Evolutionary conservation across 2,888 invertebrate genomes (phyloP).

Genomic region (Tinea semifulvella): DNA sequence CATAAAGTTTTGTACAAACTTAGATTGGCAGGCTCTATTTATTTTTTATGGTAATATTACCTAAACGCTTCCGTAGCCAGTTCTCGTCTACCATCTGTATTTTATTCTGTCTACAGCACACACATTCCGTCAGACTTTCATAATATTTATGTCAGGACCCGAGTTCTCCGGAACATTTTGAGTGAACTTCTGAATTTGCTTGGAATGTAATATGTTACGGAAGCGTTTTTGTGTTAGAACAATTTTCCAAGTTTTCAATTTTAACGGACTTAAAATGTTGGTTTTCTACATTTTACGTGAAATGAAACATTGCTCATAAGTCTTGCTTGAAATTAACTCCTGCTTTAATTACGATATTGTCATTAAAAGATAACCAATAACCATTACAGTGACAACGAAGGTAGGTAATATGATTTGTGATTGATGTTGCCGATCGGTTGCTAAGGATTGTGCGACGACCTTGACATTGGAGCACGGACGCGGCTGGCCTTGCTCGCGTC

Average conservation of each 20-base stretch:
- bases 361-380: too few relatives aligned
- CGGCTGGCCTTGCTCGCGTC: constrained; percentile 19
- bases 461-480: constrained; percentile 29
- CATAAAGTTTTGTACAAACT: constrained; percentile 10
- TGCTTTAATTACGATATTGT: too few relatives aligned
- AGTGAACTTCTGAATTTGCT: constrained; percentile 2
- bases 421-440: constrained; percentile 3
- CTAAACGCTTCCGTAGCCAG: constrained; percentile 5
- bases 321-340: too few relatives aligned
- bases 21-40: constrained; percentile 5
- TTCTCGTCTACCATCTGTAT: background rate
- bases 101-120: background rate
- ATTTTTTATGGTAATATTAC: constrained; percentile 5
- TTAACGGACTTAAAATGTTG: background rate
- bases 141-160: constrained; percentile 7
- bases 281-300: too few relatives aligned
- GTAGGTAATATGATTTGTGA: background rate
- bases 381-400: too few relatives aligned
- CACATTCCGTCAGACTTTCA: constrained; percentile 10
- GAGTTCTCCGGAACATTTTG: constrained; percentile 1
- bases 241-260: constrained; percentile 7
- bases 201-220: constrained; percentile 4
- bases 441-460: constrained; percentile 20
- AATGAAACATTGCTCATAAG: too few relatives aligned
- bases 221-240: background rate